Conservation (phyloP, 2,888 invertebrate species). For the Euproctis similis region DNA sequence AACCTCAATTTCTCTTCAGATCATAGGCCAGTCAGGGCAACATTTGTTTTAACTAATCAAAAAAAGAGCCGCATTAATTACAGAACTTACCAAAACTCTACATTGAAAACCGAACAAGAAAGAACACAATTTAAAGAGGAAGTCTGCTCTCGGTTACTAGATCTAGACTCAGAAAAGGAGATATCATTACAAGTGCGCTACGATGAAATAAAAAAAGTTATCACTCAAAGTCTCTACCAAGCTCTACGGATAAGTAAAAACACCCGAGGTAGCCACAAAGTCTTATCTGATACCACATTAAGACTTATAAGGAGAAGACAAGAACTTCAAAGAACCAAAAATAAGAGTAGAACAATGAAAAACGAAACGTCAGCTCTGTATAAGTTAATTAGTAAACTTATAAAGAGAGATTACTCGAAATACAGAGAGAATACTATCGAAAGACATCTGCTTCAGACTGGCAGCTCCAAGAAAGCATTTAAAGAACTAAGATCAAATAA, state of each 20-base stretch:
- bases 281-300: constrained; percentile 4
- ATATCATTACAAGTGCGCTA: background rate
- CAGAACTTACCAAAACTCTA: constrained; percentile 2
- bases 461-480: background rate
- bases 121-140: constrained; percentile 1
- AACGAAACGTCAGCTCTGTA: background rate
- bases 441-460: background rate
- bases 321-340: background rate
- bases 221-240: too few species aligned
- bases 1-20: constrained; percentile 14
- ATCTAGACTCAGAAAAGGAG: background rate
- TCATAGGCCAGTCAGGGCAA: constrained; percentile 16
- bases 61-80: constrained; percentile 10
- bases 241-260: too few species aligned
- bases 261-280: constrained; percentile 1
- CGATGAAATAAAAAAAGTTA: background rate
- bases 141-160: background rate
- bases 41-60: constrained; percentile 6
- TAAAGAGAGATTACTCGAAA: background rate
- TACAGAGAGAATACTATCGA: background rate
- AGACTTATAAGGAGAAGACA: background rate
- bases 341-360: background rate
- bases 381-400: background rate
- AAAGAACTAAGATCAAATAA: background rate
- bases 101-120: constrained; percentile 8